phyloP scores from a whole-genome alignment of 2,113 vertebrate species.

The Sinocyclocheilus grahami region DNA sequence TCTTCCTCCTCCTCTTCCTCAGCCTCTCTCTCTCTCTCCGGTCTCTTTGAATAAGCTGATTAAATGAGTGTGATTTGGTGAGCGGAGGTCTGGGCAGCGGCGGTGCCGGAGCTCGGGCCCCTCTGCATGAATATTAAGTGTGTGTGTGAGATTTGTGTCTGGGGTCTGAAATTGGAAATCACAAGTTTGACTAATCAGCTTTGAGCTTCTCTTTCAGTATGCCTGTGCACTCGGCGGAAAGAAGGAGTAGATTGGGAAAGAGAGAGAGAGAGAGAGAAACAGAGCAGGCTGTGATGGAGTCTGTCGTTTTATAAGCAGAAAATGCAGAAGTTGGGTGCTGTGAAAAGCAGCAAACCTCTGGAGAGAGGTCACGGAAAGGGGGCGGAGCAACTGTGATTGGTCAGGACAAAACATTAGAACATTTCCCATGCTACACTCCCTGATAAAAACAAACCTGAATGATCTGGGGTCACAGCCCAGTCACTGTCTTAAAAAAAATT shows the following conservation, averaged over 20 bases:
- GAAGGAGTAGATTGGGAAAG: background rate
- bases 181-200: conserved; percentile 82
- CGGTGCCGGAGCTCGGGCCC: conserved; percentile 30
- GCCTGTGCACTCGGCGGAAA: background rate
- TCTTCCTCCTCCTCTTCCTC: conserved; percentile 41
- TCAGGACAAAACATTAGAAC: background rate
- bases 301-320: conserved; percentile 4
- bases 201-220: conserved; percentile 66
- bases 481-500: too few species aligned
- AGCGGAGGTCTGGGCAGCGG: conserved; percentile 56
- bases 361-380: conserved; percentile 40
- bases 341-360: conserved; percentile 15
- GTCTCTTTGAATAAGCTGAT: conserved; percentile 72
- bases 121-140: conserved; percentile 76
- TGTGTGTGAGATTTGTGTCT: conserved; percentile 74
- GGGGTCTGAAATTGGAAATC: conserved; percentile 78
- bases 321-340: background rate
- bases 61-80: conserved; percentile 60
- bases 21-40: conserved; percentile 34
- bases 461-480: background rate
- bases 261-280: conserved; percentile 2
- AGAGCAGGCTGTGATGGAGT: conserved; percentile 9
- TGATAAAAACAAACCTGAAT: background rate
- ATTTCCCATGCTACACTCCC: background rate
- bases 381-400: background rate